phyloP scores from a whole-genome alignment of 2,888 invertebrate genomes.

The Eueremaeus valkanovi region DNA sequence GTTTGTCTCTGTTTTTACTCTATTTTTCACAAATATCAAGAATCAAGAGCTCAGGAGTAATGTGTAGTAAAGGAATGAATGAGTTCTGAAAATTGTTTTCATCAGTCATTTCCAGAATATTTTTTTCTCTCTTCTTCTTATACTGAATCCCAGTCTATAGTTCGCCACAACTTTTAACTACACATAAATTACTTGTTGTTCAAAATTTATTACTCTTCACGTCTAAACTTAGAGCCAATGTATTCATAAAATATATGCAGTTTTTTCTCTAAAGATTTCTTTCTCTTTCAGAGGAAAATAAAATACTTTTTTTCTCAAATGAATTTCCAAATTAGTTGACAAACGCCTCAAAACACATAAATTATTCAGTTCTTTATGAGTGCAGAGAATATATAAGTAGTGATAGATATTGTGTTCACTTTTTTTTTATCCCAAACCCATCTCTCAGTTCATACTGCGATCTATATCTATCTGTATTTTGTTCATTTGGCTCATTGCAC shows the following conservation, averaged over 20 bases:
- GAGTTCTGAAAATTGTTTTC: background rate
- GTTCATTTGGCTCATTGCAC: background rate
- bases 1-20: too few species aligned
- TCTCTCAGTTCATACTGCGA: background rate
- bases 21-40: background rate
- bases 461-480: background rate
- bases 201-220: background rate
- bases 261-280: too few species aligned
- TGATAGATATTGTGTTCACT: background rate
- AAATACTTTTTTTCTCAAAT: too few species aligned
- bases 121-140: background rate
- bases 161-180: background rate
- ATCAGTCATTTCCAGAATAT: background rate
- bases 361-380: too few species aligned
- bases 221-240: background rate
- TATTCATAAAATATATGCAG: too few species aligned
- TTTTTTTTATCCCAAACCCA: background rate
- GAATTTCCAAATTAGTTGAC: too few species aligned
- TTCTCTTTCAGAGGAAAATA: too few species aligned
- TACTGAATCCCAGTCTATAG: background rate
- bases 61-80: background rate
- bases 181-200: background rate
- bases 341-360: too few species aligned
- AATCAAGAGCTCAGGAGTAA: too few species aligned
- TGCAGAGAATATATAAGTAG: too few species aligned